These are phyloP conservation scores for Drosophila peninsularis DNA, from an alignment of 2,888 invertebrate species.

Conservation along the genomic window DNA sequence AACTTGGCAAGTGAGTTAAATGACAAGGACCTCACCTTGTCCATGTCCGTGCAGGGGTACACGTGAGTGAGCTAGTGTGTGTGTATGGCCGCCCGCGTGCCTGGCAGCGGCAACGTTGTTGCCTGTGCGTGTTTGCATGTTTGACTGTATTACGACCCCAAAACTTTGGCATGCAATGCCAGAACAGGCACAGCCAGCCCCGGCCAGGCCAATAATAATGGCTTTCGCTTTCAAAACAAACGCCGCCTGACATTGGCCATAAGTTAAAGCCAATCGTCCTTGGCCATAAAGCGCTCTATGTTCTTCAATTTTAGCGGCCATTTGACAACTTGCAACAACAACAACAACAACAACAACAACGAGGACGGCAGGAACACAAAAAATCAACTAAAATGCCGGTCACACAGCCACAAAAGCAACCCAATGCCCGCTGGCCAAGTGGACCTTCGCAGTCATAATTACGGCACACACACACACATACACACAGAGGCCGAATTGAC, in stretches of 20 bases:
- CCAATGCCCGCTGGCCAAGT: slow-evolving; percentile 37
- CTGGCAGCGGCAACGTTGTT: slow-evolving; percentile 39
- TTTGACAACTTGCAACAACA: slow-evolving; percentile 55
- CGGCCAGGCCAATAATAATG: slow-evolving; percentile 65
- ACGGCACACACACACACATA: slow-evolving; percentile 31
- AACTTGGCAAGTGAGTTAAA: slow-evolving; percentile 74
- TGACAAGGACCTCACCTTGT: slow-evolving; percentile 75
- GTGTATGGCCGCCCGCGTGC: slow-evolving; percentile 25
- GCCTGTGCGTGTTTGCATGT: slow-evolving; percentile 72
- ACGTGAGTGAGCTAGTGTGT: not conserved
- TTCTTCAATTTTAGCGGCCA: slow-evolving; percentile 50
- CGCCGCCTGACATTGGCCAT: slow-evolving; percentile 61
- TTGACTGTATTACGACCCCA: slow-evolving; percentile 72
- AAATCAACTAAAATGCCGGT: slow-evolving; percentile 36
- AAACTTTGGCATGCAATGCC: slow-evolving; percentile 72
- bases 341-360: not conserved
- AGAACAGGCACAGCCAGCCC: slow-evolving; percentile 15
- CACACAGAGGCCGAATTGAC: slow-evolving; percentile 38
- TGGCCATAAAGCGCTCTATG: slow-evolving; percentile 57
- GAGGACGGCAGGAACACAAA: not conserved
- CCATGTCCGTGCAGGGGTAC: slow-evolving; percentile 31
- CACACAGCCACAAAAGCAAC: slow-evolving; percentile 19
- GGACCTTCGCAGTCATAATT: slow-evolving; percentile 55
- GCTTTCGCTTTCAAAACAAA: slow-evolving; percentile 77
- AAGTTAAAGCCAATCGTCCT: slow-evolving; percentile 62